Conservation (phyloP, 1,140 invertebrate species). For the Drosophila subobscura region DNA sequence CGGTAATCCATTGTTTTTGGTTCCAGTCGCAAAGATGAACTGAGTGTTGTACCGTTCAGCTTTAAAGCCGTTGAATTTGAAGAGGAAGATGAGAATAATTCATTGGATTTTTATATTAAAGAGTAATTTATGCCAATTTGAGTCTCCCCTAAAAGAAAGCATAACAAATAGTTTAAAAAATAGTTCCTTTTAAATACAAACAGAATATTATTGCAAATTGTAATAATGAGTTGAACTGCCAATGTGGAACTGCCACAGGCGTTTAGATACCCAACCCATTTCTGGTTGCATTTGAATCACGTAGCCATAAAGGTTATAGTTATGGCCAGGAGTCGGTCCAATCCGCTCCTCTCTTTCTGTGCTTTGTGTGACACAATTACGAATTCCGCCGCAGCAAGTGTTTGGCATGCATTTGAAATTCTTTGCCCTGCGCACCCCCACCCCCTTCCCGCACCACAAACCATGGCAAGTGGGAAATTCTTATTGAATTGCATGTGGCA, state of each 20-base stretch:
- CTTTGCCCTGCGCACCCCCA: not conserved
- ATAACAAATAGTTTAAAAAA: too few species aligned
- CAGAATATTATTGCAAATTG: too few species aligned
- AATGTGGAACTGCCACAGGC: not conserved
- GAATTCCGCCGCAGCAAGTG: slow-evolving; percentile 51
- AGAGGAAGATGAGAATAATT: slow-evolving; percentile 9
- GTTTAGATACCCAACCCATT: slow-evolving; percentile 16
- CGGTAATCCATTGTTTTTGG: not conserved
- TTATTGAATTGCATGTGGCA: slow-evolving; percentile 56
- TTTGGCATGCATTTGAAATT: slow-evolving; percentile 53
- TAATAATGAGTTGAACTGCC: not conserved
- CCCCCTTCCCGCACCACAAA: not conserved
- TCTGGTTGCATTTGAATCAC: slow-evolving; percentile 35
- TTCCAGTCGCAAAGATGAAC: not conserved
- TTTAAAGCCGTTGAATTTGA: not conserved
- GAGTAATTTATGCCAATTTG: too few species aligned
- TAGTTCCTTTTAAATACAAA: too few species aligned
- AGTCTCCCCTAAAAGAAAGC: too few species aligned
- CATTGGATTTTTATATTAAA: too few species aligned
- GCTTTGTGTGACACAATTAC: slow-evolving; percentile 46
- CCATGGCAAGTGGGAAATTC: slow-evolving; percentile 41
- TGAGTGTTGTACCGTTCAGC: not conserved
- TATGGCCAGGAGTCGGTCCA: slow-evolving; percentile 27
- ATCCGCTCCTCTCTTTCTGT: not conserved
- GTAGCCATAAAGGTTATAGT: slow-evolving; percentile 45